Evolutionary conservation across 2,113 vertebrate species (phyloP).

Genomic region (Caranx ignobilis): DNA sequence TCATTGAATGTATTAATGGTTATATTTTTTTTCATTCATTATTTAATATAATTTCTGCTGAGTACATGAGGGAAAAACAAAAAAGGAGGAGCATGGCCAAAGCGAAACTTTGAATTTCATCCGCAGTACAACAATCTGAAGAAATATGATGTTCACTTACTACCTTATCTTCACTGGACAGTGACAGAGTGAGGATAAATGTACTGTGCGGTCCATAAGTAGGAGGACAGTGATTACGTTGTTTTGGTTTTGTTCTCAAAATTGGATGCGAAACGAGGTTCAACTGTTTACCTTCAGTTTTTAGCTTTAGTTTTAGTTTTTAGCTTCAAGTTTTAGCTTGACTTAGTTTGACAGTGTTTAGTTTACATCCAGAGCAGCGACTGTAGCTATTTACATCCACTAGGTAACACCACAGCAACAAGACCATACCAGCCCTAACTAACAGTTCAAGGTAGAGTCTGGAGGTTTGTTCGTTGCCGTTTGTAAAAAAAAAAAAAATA

Average conservation of each 20-base stretch:
- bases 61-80: conserved; percentile 55
- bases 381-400: not conserved
- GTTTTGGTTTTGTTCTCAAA: conserved; percentile 37
- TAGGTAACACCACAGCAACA: not conserved
- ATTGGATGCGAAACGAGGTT: conserved; percentile 50
- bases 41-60: conserved; percentile 63
- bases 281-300: conserved; percentile 31
- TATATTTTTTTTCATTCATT: conserved; percentile 71
- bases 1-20: conserved; percentile 74
- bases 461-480: too few relatives aligned
- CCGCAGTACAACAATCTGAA: not conserved
- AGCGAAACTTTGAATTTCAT: conserved; percentile 42
- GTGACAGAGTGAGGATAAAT: conserved; percentile 33
- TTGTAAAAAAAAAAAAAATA: too few relatives aligned
- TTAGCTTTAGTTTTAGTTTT: not conserved
- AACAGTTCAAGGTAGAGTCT: too few relatives aligned
- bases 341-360: conserved; percentile 8
- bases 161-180: conserved; percentile 28
- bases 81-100: conserved; percentile 33
- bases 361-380: not conserved
- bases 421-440: not conserved
- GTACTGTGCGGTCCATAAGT: conserved; percentile 25
- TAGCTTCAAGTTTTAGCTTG: conserved; percentile 34
- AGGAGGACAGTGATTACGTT: conserved; percentile 26
- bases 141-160: conserved; percentile 4